Conservation (phyloP, 2,113 vertebrate genomes). For the Rhizomys pruinosus region DNA sequence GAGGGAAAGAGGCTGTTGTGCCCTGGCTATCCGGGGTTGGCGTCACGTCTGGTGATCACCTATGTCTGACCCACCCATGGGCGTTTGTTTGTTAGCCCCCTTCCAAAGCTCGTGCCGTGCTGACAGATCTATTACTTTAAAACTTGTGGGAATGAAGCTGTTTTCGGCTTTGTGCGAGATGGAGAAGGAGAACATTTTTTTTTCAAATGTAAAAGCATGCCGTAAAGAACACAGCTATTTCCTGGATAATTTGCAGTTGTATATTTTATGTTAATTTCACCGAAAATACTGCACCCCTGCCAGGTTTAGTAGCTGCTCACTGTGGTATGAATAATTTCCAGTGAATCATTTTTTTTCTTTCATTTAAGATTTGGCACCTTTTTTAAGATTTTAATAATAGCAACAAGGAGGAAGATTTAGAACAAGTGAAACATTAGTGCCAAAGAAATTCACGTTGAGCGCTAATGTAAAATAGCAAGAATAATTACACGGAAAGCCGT, state of each 20-base stretch:
- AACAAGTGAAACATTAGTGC: conserved; percentile 89
- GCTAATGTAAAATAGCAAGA: conserved; percentile 89
- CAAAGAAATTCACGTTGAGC: conserved; percentile 88
- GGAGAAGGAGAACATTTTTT: conserved; percentile 83
- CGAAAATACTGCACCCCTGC: conserved; percentile 92
- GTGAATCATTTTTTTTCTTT: conserved; percentile 89
- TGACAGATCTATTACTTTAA: conserved; percentile 84
- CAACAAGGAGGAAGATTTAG: conserved; percentile 91
- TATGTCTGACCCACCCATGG: conserved; percentile 76
- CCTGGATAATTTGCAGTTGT: conserved; percentile 92
- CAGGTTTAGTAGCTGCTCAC: conserved; percentile 90
- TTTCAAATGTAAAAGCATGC: conserved; percentile 85
- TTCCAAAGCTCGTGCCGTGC: conserved; percentile 54
- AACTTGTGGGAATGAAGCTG: conserved; percentile 79
- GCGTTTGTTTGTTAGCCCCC: conserved; percentile 75
- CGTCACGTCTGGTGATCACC: conserved; percentile 79
- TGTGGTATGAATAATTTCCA: conserved; percentile 93
- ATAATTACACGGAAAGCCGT: conserved; percentile 90
- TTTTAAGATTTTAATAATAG: conserved; percentile 92
- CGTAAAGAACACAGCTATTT: conserved; percentile 90
- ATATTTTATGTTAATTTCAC: conserved; percentile 93
- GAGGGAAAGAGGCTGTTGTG: conserved; percentile 74
- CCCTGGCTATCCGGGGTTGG: conserved; percentile 69
- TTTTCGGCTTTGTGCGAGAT: conserved; percentile 83
- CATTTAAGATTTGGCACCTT: conserved; percentile 92